Percentiles rank a stretch among this genome's conserved stretches.
Evolutionary conservation across 1,140 invertebrate genomes (phyloP).

Genomic region (Drosophila oshimai): DNA sequence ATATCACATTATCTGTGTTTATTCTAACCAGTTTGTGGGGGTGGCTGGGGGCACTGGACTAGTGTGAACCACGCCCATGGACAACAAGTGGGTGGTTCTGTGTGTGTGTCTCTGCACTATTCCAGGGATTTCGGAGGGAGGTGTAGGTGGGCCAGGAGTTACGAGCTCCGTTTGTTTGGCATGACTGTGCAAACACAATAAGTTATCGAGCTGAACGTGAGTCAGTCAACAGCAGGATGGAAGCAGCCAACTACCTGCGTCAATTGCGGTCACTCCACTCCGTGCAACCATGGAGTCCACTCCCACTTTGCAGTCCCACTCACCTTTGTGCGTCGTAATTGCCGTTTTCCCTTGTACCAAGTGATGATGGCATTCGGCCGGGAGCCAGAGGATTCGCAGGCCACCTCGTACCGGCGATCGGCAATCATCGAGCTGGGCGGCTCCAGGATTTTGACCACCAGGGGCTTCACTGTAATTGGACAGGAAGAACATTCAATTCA

Average conservation of each 20-base stretch:
- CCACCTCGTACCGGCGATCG: conserved; percentile 89
- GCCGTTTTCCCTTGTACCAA: conserved; percentile 93
- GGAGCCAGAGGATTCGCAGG: conserved; percentile 92
- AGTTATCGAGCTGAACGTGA: conserved; percentile 77
- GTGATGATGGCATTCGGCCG: conserved; percentile 92
- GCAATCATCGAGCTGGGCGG: conserved; percentile 86
- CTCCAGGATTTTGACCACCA: conserved; percentile 89
- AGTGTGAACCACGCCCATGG: conserved; percentile 69
- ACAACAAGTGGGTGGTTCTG: conserved; percentile 65
- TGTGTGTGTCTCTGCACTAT: conserved; percentile 6
- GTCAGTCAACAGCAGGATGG: conserved; percentile 63
- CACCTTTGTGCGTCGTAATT: conserved; percentile 89
- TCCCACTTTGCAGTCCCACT: conserved; percentile 66
- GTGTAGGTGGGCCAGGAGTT: conserved; percentile 43
- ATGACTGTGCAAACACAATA: conserved; percentile 79
- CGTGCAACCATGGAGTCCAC: neutral
- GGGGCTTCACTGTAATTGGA: conserved; percentile 87
- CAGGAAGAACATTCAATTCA: conserved; percentile 40
- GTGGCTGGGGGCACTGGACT: conserved; percentile 10
- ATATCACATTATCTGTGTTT: conserved; percentile 82
- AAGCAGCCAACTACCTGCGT: conserved; percentile 39
- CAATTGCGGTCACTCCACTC: conserved; percentile 66
- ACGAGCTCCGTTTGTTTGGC: conserved; percentile 65
- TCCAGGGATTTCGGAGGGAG: neutral
- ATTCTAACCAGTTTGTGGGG: conserved; percentile 53